Evolutionary conservation across 2,113 vertebrate genomes (phyloP).

Genomic region (Chitala chitala): DNA sequence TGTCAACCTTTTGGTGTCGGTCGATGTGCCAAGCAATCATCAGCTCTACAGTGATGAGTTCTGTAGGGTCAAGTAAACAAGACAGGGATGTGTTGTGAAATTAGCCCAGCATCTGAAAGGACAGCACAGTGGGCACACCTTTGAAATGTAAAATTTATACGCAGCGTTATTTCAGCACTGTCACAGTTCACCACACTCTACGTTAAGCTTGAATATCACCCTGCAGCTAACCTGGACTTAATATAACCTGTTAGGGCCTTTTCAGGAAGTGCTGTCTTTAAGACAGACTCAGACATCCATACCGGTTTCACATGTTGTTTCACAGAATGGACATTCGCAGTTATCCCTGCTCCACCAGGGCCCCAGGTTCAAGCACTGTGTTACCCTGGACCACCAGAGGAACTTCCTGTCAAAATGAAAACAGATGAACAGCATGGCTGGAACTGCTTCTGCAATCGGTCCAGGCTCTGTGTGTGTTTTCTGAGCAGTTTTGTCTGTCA

Average conservation of each 20-base stretch:
- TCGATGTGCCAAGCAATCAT: conserved; percentile 27
- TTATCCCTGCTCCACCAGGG: background rate
- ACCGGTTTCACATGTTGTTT: conserved; percentile 7
- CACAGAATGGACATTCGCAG: background rate
- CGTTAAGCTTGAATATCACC: background rate
- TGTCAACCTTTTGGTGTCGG: background rate
- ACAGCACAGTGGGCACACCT: background rate
- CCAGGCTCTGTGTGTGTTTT: conserved; percentile 36
- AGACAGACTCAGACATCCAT: conserved; percentile 6
- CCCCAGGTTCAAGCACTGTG: conserved; percentile 35
- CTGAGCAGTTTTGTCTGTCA: conserved; percentile 31
- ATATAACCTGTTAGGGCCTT: conserved; percentile 4
- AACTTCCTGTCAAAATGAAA: conserved; percentile 42
- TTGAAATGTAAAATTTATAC: conserved; percentile 12
- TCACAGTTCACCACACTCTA: background rate
- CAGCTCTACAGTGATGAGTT: conserved; percentile 22
- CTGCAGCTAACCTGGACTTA: background rate
- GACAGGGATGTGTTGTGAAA: conserved; percentile 43
- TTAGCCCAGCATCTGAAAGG: conserved; percentile 30
- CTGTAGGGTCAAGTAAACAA: conserved; percentile 34
- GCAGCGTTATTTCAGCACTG: background rate
- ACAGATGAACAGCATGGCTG: conserved; percentile 42
- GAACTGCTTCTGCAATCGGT: conserved; percentile 42
- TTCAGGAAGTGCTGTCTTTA: too few species aligned
- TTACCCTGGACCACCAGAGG: conserved; percentile 36